These are phyloP conservation scores for Anolis sagrei DNA, from an alignment of 2,113 vertebrate species.

Conservation along the genomic window DNA sequence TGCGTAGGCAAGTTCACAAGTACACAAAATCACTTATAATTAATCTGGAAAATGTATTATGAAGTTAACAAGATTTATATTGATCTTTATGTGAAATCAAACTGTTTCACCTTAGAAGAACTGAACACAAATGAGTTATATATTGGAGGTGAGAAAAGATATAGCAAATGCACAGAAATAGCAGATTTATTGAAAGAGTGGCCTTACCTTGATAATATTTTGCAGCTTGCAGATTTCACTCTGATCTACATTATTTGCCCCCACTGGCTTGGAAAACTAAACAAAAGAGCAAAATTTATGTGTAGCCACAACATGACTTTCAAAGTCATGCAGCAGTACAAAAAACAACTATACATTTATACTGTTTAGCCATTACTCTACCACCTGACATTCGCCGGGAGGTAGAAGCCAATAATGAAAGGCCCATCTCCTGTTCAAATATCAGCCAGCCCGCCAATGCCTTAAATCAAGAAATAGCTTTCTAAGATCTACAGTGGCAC, in stretches of 20 bases:
- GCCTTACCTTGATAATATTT: conserved; percentile 87
- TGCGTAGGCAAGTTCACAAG: neutral
- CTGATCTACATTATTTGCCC: conserved; percentile 80
- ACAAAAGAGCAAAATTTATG: conserved; percentile 42
- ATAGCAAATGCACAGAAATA: neutral
- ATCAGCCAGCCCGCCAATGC: too few species aligned
- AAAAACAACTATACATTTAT: too few species aligned
- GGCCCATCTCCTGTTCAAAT: too few species aligned
- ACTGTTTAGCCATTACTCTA: too few species aligned
- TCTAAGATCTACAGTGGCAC: too few species aligned
- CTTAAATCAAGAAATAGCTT: too few species aligned
- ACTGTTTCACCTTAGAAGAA: neutral
- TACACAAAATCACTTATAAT: neutral
- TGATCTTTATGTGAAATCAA: neutral
- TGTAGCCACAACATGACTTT: neutral
- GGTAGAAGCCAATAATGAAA: too few species aligned
- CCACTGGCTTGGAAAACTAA: conserved; percentile 82
- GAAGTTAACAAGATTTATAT: neutral
- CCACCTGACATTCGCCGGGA: too few species aligned
- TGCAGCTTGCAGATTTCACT: conserved; percentile 89
- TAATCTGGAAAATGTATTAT: neutral
- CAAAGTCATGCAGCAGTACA: neutral
- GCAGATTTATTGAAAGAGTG: conserved; percentile 2
- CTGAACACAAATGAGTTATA: neutral
- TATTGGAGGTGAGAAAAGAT: conserved; percentile 2